Percentiles rank a stretch among this genome's conserved stretches.
Evolutionary conservation across 1,140 invertebrate species (phyloP).

Genomic region (Harlomillsia oculata): DNA sequence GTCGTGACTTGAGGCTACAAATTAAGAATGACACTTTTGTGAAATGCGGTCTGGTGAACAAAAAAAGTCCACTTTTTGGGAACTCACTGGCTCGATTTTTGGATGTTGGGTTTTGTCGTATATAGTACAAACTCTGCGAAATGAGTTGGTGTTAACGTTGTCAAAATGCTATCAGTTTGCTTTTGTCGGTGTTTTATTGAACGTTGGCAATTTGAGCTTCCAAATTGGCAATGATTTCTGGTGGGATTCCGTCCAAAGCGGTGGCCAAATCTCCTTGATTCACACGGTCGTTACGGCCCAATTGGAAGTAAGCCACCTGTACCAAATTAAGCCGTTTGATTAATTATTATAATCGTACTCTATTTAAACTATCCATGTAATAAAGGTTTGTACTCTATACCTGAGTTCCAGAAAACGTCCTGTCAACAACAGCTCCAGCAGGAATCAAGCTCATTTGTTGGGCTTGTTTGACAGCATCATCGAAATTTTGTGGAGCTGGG

Average conservation of each 20-base stretch:
- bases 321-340: background rate
- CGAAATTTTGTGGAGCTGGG: slow-evolving; percentile 21
- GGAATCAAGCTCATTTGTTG: slow-evolving; percentile 26
- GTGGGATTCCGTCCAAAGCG: slow-evolving; percentile 22
- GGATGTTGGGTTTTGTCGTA: too few species aligned
- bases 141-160: too few species aligned
- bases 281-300: slow-evolving; percentile 21
- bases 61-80: too few species aligned
- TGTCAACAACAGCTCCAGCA: slow-evolving; percentile 19
- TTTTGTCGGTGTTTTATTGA: slow-evolving; percentile 14
- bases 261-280: slow-evolving; percentile 19
- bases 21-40: too few species aligned
- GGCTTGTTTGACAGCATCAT: slow-evolving; percentile 25
- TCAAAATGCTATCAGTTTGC: background rate
- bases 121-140: too few species aligned
- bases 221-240: slow-evolving; percentile 28
- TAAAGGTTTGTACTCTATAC: too few species aligned
- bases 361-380: background rate
- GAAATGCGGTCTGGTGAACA: too few species aligned
- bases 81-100: too few species aligned
- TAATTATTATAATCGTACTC: background rate
- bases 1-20: too few species aligned
- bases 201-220: slow-evolving; percentile 24
- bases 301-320: slow-evolving; percentile 25
- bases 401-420: slow-evolving; percentile 25